Evolutionary conservation across 2,888 invertebrate genomes (phyloP).

Genomic region (Calameuta pallipes): DNA sequence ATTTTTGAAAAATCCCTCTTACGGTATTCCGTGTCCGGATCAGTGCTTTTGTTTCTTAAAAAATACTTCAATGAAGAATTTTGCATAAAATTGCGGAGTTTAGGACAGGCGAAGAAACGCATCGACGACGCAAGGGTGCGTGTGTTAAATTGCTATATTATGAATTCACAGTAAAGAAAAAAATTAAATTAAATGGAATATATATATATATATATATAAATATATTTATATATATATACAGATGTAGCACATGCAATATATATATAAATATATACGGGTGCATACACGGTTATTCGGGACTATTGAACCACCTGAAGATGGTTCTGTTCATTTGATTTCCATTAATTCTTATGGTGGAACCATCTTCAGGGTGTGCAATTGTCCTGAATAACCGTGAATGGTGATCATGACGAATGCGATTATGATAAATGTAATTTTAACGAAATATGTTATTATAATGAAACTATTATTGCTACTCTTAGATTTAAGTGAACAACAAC

Average conservation of each 20-base stretch:
- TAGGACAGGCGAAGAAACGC: not conserved
- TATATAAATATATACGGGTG: conserved; percentile 24
- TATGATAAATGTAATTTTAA: conserved; percentile 56
- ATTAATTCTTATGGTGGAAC: too few species aligned
- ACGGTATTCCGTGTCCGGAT: too few species aligned
- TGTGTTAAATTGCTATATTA: conserved; percentile 1
- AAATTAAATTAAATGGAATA: conserved; percentile 9
- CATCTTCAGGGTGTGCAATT: too few species aligned
- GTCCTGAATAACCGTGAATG: conserved; percentile 18
- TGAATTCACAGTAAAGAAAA: not conserved
- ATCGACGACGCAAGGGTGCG: not conserved
- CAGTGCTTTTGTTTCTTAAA: not conserved
- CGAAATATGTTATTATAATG: conserved; percentile 46
- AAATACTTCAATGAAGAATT: not conserved
- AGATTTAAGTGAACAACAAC: conserved; percentile 39
- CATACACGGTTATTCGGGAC: too few species aligned
- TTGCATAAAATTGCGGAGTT: not conserved
- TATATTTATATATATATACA: conserved; percentile 15
- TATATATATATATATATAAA: conserved; percentile 9
- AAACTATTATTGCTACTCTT: conserved; percentile 51
- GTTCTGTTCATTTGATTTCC: too few species aligned
- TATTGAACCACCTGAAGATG: too few species aligned
- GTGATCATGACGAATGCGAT: conserved; percentile 48
- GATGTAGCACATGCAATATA: conserved; percentile 39
- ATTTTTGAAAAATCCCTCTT: too few species aligned